Percentiles rank a stretch among this genome's conserved stretches.
Conservation (phyloP, 2,113 vertebrate species). For the Natator depressus region DNA sequence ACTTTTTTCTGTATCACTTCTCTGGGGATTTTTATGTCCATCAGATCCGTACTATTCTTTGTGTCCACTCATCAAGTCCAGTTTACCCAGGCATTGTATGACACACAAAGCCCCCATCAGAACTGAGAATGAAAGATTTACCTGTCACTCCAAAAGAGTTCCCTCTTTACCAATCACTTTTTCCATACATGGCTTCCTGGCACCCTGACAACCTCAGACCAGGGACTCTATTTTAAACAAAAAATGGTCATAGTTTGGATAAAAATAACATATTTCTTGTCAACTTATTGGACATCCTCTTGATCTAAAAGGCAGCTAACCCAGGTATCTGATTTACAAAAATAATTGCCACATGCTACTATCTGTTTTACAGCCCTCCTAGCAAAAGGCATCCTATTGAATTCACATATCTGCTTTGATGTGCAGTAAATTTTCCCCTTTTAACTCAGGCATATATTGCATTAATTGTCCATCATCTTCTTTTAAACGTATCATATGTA, state of each 20-base stretch:
- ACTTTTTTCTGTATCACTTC: not conserved
- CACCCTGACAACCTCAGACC: not conserved
- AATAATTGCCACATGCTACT: not conserved
- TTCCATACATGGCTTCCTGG: not conserved
- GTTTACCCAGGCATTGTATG: not conserved
- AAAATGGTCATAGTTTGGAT: not conserved
- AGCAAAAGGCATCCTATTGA: not conserved
- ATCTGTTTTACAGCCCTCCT: not conserved
- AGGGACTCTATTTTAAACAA: not conserved
- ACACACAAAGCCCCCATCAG: not conserved
- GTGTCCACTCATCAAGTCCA: not conserved
- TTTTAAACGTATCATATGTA: accelerated
- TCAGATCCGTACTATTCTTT: not conserved
- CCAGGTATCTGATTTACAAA: not conserved
- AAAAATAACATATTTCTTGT: not conserved
- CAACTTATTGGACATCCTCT: not conserved
- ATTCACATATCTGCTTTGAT: not conserved
- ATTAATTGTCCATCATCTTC: not conserved
- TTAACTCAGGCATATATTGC: not conserved
- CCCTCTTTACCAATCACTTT: accelerated
- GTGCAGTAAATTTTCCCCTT: not conserved
- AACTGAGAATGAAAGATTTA: not conserved
- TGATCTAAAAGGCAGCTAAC: not conserved
- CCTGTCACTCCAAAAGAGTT: not conserved
- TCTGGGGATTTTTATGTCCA: not conserved